Conservation (phyloP, 2,888 invertebrate genomes). For the Drosophila diplacantha region DNA sequence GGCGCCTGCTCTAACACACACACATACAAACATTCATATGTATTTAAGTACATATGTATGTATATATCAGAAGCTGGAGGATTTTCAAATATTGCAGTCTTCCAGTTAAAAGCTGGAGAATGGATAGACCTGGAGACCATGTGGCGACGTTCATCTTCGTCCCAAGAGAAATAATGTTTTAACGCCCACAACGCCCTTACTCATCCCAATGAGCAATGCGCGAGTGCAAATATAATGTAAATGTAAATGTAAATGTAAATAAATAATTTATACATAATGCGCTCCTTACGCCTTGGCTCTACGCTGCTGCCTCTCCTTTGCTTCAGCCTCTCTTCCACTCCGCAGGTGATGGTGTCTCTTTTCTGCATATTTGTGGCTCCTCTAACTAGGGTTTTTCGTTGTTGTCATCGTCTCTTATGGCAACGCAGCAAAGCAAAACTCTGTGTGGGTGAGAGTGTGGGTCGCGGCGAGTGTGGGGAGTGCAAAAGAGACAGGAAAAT, state of each 20-base stretch:
- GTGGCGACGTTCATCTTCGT: conserved; percentile 37
- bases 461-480: conserved; percentile 8
- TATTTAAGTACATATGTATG: too few species aligned
- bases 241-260: conserved; percentile 73
- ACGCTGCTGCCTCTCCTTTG: conserved; percentile 16
- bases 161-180: conserved; percentile 10
- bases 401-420: conserved; percentile 34
- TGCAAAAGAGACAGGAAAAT: conserved; percentile 46
- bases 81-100: conserved; percentile 1
- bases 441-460: conserved; percentile 49
- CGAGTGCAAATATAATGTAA: conserved; percentile 64
- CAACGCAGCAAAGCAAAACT: conserved; percentile 44
- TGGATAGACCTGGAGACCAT: conserved; percentile 44
- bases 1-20: not conserved
- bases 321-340: conserved; percentile 17
- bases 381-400: conserved; percentile 17
- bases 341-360: conserved; percentile 39
- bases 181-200: conserved; percentile 13
- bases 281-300: conserved; percentile 38
- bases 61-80: conserved; percentile 11
- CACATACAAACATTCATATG: not conserved
- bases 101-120: conserved; percentile 19
- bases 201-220: conserved; percentile 10
- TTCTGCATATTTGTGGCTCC: conserved; percentile 36
- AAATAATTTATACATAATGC: conserved; percentile 71